Evolutionary conservation across 2,888 invertebrate species (phyloP), one percentile per base, ranked within the genome.

Genomic region (Lepidocyrtinus sp.): DNA sequence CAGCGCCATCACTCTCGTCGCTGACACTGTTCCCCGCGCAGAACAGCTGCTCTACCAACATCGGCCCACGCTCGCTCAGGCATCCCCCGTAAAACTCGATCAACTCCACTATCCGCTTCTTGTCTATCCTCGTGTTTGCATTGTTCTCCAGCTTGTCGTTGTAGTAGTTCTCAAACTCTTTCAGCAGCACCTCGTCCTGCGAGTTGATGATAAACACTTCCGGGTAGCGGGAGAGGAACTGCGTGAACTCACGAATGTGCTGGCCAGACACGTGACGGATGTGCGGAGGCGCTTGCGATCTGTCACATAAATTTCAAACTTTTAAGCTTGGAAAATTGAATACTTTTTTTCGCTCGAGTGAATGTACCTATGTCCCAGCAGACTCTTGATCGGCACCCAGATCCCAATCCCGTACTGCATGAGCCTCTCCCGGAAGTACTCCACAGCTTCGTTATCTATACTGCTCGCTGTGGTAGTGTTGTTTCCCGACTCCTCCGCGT

Each of bases 351-450:
- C n/a, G n/a, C 36, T 17, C 24, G 46, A 45, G 2, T 45, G 5
- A n/a, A 45, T 21, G 36, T 9, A 80, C 78, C 86, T 69, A 81
- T 86, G 86, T 19, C 86, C 86, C 27, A 85, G 71, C 0, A 85
- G 68, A 89, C 74, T 89, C 89, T 96, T 96, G 86, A 99, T 96
- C 2, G 98, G 98, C 85, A 99, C 96, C 91, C 99, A 98, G 1
- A 97, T 96, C 74, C 95, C 96, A 84, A 95, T 94, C 79, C 99
- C 98, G 89, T 99, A 97, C 90, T 98, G 96, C 84, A 95, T 91
- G 90, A 99, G 92, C 91, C 98, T 98, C 88, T 94, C 93, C 75
- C 96, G 95, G 90, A 99, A 99, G 91, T 98, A 99, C 88, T 97
- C 96, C 87, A 98, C 97, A 76, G 99, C 98, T 90, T 98, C 98